Evolutionary conservation across 2,797 vertebrate species (phyloP).

Genomic region (Ambastaia sidthimunki): DNA sequence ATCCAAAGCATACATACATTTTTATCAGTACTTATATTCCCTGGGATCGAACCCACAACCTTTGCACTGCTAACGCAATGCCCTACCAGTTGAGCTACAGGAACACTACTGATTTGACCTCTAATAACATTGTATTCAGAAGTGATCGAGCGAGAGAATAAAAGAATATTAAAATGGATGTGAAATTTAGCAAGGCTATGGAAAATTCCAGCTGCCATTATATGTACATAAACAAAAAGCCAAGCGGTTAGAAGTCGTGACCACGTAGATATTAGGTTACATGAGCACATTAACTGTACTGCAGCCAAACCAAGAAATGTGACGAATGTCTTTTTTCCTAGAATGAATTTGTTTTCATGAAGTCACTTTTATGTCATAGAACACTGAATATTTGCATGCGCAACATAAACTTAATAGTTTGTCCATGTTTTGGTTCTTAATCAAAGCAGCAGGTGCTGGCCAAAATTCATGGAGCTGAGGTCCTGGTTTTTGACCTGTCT

Average conservation of each 20-base stretch:
- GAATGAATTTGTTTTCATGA: conserved; percentile 61
- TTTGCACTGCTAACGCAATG: too few species aligned
- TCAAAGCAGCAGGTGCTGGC: background rate
- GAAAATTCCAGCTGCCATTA: conserved; percentile 16
- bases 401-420: conserved; percentile 26
- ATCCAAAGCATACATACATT: too few species aligned
- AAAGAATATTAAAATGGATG: conserved; percentile 56
- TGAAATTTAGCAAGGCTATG: conserved; percentile 48
- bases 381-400: conserved; percentile 47
- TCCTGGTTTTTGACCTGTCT: conserved; percentile 21
- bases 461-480: background rate
- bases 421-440: background rate
- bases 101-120: background rate
- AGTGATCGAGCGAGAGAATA: background rate
- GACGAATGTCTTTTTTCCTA: conserved; percentile 26
- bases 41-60: too few species aligned
- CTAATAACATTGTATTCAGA: conserved; percentile 8
- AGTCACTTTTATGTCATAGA: conserved; percentile 7
- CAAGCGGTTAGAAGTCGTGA: conserved; percentile 34
- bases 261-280: conserved; percentile 55
- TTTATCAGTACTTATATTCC: too few species aligned
- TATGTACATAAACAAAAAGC: conserved; percentile 37
- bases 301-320: conserved; percentile 39
- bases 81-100: too few species aligned
- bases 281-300: conserved; percentile 62